These are phyloP conservation scores for Conus betulinus DNA, from an alignment of 1,140 invertebrate genomes.

Conservation along the genomic window DNA sequence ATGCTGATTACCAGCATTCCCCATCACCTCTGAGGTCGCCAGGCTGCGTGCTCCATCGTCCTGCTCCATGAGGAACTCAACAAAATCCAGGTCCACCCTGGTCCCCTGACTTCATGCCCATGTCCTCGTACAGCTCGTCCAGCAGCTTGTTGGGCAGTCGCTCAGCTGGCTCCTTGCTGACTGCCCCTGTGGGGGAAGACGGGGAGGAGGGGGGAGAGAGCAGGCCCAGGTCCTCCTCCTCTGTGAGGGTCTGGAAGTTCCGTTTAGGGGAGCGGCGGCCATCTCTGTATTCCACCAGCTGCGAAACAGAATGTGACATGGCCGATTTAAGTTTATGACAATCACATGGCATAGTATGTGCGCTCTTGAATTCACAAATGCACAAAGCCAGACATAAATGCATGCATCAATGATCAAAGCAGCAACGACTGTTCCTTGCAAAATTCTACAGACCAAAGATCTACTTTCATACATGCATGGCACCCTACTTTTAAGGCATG, in stretches of 20 bases:
- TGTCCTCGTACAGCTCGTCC: constrained; percentile 74
- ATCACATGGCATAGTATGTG: no score
- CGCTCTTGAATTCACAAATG: no score
- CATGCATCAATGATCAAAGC: no score
- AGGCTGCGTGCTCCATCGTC: constrained; percentile 59
- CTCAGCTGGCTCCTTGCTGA: constrained; percentile 49
- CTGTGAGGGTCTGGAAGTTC: not conserved
- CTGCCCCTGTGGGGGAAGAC: constrained; percentile 39
- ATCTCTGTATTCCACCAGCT: constrained; percentile 72
- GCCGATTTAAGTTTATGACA: no score
- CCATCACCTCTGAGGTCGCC: constrained; percentile 59
- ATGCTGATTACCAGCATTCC: constrained; percentile 2
- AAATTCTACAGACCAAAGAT: no score
- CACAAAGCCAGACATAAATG: no score
- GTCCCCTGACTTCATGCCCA: constrained; percentile 72
- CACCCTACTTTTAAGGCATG: no score
- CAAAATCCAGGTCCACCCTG: constrained; percentile 73
- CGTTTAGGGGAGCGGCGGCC: constrained; percentile 60
- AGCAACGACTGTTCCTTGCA: no score
- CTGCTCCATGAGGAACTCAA: constrained; percentile 72
- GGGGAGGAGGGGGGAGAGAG: constrained; percentile 52
- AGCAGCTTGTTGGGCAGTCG: constrained; percentile 72
- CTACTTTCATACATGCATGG: no score
- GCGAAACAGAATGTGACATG: not conserved
- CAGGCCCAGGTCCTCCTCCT: constrained; percentile 53